Percentiles rank a stretch among this genome's conserved stretches.
Conservation (phyloP, 2,113 vertebrate species). For the Pollimyrus isidori region DNA sequence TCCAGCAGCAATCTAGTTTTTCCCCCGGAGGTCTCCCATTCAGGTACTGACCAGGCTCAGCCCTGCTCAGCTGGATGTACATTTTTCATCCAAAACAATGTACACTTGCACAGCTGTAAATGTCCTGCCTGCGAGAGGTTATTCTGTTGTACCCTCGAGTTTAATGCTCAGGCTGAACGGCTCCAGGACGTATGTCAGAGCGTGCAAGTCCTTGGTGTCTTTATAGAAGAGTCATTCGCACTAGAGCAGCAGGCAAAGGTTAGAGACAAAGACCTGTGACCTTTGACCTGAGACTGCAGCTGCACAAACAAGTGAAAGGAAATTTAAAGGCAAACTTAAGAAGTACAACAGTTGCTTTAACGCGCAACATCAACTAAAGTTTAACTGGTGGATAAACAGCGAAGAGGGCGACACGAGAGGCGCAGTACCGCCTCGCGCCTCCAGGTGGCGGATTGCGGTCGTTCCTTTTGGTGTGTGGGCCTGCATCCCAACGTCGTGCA, state of each 20-base stretch:
- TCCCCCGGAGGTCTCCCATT: too few species aligned
- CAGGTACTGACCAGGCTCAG: too few species aligned
- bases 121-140: not conserved
- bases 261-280: not conserved
- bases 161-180: not conserved
- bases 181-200: not conserved
- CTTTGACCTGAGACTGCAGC: rapidly evolving
- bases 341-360: not conserved
- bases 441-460: not conserved
- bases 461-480: not conserved
- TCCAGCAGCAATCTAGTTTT: too few species aligned
- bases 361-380: not conserved
- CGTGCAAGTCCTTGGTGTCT: not conserved
- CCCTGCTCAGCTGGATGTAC: too few species aligned
- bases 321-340: not conserved
- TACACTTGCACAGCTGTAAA: not conserved
- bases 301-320: not conserved
- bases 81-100: not conserved
- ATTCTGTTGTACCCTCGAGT: not conserved
- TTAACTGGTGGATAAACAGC: not conserved
- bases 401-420: not conserved
- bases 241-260: not conserved
- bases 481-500: not conserved
- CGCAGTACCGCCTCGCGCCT: not conserved
- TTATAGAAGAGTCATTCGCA: not conserved